Percentiles rank a stretch among this genome's conserved stretches.
Evolutionary conservation across 2,888 invertebrate genomes (phyloP).

Genomic region (Morpho deidamia): DNA sequence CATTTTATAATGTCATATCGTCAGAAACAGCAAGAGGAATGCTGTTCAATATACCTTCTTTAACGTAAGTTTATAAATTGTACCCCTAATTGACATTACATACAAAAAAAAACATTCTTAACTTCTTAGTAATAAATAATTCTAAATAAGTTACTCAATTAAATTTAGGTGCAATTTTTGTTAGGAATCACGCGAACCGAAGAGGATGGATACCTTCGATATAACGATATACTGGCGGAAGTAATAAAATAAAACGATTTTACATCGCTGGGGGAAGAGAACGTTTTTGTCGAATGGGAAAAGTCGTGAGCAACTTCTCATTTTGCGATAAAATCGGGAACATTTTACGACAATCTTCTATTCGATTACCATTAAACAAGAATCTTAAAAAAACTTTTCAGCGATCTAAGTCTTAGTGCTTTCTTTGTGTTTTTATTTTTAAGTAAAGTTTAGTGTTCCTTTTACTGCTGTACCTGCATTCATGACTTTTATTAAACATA

Average conservation of each 20-base stretch:
- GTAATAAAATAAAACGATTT: constrained; percentile 79
- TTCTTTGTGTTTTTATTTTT: constrained; percentile 16
- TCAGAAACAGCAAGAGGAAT: too few relatives aligned
- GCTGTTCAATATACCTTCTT: too few relatives aligned
- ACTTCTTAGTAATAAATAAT: constrained; percentile 3
- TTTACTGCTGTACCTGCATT: constrained; percentile 1
- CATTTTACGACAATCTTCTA: constrained; percentile 76
- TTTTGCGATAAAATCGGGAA: constrained; percentile 75
- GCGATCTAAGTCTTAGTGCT: constrained; percentile 25
- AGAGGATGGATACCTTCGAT: constrained; percentile 55
- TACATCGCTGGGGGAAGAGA: constrained; percentile 74
- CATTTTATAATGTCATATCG: too few relatives aligned
- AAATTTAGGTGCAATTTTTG: constrained; percentile 45
- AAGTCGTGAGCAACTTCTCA: constrained; percentile 75
- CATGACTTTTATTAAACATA: background rate
- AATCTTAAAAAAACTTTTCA: constrained; percentile 57
- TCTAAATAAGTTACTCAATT: constrained; percentile 31
- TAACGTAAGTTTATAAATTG: too few relatives aligned
- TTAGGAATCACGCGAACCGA: constrained; percentile 49
- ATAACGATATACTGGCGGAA: constrained; percentile 73
- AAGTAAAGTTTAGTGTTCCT: too few relatives aligned
- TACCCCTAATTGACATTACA: too few relatives aligned
- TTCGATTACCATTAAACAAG: constrained; percentile 75
- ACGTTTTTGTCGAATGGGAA: constrained; percentile 75
- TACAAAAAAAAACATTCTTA: background rate